A percentile compares a stretch with the other conserved stretches of the same genome.
Conservation (phyloP, 2,797 vertebrate species). For the Anableps anableps region DNA sequence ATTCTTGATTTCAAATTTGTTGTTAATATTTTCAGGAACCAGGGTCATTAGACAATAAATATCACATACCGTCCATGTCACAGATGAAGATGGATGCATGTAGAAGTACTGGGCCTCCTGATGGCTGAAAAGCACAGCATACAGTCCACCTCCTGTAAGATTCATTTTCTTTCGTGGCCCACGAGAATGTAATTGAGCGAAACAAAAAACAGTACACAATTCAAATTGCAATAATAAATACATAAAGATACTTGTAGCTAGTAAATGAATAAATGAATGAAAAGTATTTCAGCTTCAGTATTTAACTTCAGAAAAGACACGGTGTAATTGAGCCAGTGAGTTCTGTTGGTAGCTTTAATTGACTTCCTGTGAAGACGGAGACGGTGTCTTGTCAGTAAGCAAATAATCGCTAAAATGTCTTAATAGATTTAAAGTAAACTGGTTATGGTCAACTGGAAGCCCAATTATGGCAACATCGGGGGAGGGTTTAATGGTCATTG, state of each 20-base stretch:
- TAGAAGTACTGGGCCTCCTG: not conserved
- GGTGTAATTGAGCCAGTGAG: not conserved
- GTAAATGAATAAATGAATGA: not conserved
- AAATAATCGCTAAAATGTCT: conserved; percentile 14
- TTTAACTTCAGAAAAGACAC: conserved; percentile 4
- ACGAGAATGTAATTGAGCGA: not conserved
- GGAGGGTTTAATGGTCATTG: not conserved
- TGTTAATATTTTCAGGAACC: too few relatives aligned
- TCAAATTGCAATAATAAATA: not conserved
- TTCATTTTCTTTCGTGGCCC: not conserved
- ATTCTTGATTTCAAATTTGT: too few relatives aligned
- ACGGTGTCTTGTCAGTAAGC: conserved; percentile 2
- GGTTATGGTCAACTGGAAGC: not conserved
- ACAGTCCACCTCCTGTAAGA: not conserved
- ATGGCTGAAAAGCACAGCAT: not conserved
- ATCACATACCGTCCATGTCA: not conserved
- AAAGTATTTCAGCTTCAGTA: not conserved
- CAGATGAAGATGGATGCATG: not conserved
- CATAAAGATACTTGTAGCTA: not conserved
- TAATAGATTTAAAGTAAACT: conserved; percentile 3
- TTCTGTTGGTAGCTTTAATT: conserved; percentile 1
- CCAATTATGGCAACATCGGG: not conserved
- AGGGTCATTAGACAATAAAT: not conserved
- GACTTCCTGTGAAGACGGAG: conserved; percentile 18
- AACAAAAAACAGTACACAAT: not conserved